Percentiles rank a stretch among this genome's conserved stretches.
phyloP scores from a whole-genome alignment of 1,140 invertebrate genomes.

The Bombus balteatus region DNA sequence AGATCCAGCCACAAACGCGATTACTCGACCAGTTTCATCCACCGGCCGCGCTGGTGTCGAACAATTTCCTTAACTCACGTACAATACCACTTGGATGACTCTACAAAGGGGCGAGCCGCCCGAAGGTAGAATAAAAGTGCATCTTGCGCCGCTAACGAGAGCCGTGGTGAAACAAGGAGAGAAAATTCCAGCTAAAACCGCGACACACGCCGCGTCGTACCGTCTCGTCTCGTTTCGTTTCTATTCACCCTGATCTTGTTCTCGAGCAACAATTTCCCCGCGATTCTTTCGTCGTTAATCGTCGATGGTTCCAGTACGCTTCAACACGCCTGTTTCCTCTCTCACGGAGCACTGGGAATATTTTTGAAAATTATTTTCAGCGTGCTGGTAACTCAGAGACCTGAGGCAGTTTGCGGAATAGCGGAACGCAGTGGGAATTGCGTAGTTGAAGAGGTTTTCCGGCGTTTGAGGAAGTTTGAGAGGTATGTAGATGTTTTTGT shows the following conservation, averaged over 20 bases:
- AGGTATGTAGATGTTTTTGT: neutral
- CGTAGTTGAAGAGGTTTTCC: neutral
- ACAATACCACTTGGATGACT: slow-evolving; percentile 21
- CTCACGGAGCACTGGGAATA: neutral
- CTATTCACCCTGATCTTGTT: slow-evolving; percentile 42
- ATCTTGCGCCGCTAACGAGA: slow-evolving; percentile 48
- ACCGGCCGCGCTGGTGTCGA: slow-evolving; percentile 2
- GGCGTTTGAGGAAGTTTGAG: neutral
- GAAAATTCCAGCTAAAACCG: slow-evolving; percentile 13
- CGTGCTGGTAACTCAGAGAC: neutral
- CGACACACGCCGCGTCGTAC: neutral
- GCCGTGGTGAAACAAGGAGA: neutral
- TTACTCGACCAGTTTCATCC: slow-evolving; percentile 21
- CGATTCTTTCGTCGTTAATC: slow-evolving; percentile 44
- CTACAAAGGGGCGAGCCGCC: slow-evolving; percentile 16
- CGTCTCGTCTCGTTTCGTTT: slow-evolving; percentile 41
- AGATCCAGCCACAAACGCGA: neutral
- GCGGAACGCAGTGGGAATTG: neutral
- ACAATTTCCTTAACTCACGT: slow-evolving; percentile 45
- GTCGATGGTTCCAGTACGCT: neutral
- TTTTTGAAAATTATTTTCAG: neutral
- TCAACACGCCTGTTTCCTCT: too few relatives aligned
- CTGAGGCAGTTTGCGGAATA: too few relatives aligned
- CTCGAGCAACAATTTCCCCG: slow-evolving; percentile 44
- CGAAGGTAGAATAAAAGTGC: slow-evolving; percentile 36